Conservation (phyloP, 2,113 vertebrate genomes). For the Lepus americanus region DNA sequence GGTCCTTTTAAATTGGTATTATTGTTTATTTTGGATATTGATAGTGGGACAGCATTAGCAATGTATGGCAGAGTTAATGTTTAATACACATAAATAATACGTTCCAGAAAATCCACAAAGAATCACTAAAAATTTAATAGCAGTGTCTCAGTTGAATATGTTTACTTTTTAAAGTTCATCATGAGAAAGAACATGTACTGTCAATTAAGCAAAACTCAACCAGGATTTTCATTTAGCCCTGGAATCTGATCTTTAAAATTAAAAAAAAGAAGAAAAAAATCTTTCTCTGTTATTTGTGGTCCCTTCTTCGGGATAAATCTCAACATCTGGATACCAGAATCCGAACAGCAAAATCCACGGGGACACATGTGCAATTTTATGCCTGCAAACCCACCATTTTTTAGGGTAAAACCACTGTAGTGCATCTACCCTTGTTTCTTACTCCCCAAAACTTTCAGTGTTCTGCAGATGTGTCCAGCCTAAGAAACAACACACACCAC, state of each 20-base stretch:
- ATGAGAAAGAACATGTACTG: conserved; percentile 68
- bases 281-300: conserved; percentile 75
- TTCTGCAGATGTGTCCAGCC: background rate
- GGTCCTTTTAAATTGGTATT: conserved; percentile 40
- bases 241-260: conserved; percentile 85
- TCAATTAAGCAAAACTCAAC: conserved; percentile 68
- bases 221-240: conserved; percentile 80
- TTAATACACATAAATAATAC: conserved; percentile 19
- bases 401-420: conserved; percentile 82
- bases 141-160: conserved; percentile 14
- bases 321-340: conserved; percentile 91
- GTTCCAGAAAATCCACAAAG: conserved; percentile 60
- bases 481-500: background rate
- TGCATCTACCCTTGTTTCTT: conserved; percentile 72
- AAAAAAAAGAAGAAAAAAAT: background rate
- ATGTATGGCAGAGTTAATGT: background rate
- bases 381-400: conserved; percentile 85
- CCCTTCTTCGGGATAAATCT: conserved; percentile 80
- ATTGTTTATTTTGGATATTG: conserved; percentile 62
- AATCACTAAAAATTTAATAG: conserved; percentile 61
- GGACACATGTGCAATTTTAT: conserved; percentile 86
- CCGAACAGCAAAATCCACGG: conserved; percentile 70
- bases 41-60: conserved; percentile 42
- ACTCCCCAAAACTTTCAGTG: background rate
- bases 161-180: conserved; percentile 59